A percentile compares a stretch with the other conserved stretches of the same genome.
Evolutionary conservation across 2,797 vertebrate species (phyloP).

Genomic region (Lepidocolaptes lacrymiger): DNA sequence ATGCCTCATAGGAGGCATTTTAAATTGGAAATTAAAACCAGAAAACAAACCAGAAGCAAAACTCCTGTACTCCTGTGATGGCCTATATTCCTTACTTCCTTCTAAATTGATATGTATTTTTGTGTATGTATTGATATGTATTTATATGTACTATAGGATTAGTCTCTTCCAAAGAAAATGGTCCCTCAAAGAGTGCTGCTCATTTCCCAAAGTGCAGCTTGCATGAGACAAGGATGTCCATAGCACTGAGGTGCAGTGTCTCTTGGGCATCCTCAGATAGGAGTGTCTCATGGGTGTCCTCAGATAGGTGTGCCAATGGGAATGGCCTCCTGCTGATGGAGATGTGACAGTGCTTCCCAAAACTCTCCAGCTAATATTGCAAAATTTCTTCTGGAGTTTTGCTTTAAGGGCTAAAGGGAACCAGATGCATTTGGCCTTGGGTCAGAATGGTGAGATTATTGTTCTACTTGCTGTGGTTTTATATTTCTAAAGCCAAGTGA

Average conservation of each 20-base stretch:
- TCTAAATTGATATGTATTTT: background rate
- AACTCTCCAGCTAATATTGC: background rate
- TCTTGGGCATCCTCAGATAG: background rate
- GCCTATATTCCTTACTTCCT: background rate
- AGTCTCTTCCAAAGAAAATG: background rate
- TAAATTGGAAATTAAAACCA: conserved; percentile 17
- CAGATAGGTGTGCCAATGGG: background rate
- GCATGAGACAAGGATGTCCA: accelerated
- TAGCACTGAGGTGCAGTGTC: accelerated
- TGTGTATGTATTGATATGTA: background rate
- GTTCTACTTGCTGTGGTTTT: background rate
- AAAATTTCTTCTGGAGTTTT: background rate
- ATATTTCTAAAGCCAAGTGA: background rate
- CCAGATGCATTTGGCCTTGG: background rate
- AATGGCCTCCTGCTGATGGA: background rate
- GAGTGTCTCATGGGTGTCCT: background rate
- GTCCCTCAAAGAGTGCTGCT: background rate
- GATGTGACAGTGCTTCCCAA: background rate
- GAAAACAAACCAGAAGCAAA: background rate
- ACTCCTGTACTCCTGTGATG: background rate
- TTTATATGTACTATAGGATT: background rate
- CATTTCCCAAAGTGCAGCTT: background rate
- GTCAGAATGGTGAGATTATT: background rate
- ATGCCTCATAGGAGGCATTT: background rate
- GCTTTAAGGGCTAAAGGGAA: background rate